Evolutionary conservation across 2,888 invertebrate species (phyloP).

Genomic region (Chaetoderma sp.): DNA sequence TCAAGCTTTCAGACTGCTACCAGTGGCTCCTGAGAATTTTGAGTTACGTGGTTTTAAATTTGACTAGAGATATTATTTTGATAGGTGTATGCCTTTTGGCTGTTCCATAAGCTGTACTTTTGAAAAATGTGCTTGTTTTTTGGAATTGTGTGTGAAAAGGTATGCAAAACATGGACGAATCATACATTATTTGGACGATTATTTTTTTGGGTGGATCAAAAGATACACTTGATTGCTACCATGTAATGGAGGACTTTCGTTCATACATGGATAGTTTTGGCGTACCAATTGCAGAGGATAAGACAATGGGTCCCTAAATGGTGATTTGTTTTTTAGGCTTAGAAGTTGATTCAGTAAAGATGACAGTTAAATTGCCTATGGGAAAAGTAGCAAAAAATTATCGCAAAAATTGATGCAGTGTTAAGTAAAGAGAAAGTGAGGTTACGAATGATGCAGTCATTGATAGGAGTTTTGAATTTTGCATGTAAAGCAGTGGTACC

Average conservation of each 20-base stretch:
- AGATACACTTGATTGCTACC: not conserved
- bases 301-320: not conserved
- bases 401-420: not conserved
- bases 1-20: constrained; percentile 30
- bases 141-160: constrained; percentile 2
- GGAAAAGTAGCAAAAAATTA: not conserved
- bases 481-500: not conserved
- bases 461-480: not conserved
- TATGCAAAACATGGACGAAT: not conserved
- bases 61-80: constrained; percentile 18
- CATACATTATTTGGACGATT: not conserved
- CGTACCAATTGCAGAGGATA: not conserved
- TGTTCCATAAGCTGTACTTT: constrained; percentile 18
- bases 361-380: not conserved
- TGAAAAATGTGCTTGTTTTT: constrained; percentile 19
- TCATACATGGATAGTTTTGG: not conserved
- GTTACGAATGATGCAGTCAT: not conserved
- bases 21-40: constrained; percentile 26
- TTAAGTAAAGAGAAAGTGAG: not conserved
- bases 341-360: not conserved
- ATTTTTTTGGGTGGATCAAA: too few species aligned
- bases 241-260: not conserved
- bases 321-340: not conserved
- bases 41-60: constrained; percentile 24
- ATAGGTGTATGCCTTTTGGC: constrained; percentile 20